Conservation (phyloP, 2,797 vertebrate genomes). For the Bovichtus variegatus region DNA sequence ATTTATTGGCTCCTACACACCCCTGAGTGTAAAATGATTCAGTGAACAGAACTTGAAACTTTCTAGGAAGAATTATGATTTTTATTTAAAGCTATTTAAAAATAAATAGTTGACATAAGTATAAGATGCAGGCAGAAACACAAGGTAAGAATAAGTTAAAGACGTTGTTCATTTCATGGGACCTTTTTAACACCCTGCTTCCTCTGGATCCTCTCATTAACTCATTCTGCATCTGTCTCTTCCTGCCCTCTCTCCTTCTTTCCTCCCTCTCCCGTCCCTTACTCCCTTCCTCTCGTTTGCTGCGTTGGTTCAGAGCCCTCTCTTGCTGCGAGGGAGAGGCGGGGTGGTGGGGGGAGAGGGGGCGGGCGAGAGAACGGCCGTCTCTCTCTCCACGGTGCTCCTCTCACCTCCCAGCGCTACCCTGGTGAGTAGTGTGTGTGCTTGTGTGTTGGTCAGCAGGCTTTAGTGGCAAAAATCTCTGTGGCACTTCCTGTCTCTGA, state of each 20-base stretch:
- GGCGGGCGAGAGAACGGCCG: constrained; percentile 87
- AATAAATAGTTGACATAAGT: neutral
- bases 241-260: constrained; percentile 81
- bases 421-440: constrained; percentile 87
- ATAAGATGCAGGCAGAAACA: constrained; percentile 9
- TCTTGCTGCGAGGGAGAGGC: constrained; percentile 89
- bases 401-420: constrained; percentile 89
- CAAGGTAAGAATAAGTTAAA: neutral
- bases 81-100: neutral
- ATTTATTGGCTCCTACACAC: neutral
- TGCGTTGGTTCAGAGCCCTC: constrained; percentile 88
- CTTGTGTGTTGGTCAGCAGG: constrained; percentile 77
- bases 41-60: neutral
- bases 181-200: constrained; percentile 83
- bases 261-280: constrained; percentile 73
- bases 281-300: constrained; percentile 79
- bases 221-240: constrained; percentile 85
- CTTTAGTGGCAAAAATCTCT: constrained; percentile 66
- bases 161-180: constrained; percentile 74
- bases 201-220: constrained; percentile 84
- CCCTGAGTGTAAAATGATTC: neutral
- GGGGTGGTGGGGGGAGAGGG: constrained; percentile 88
- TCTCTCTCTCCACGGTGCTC: constrained; percentile 88
- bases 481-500: constrained; percentile 61
- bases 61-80: neutral